A percentile compares a stretch with the other conserved stretches of the same genome.
These are phyloP conservation scores for Mustelus asterias DNA, from an alignment of 2,113 vertebrate genomes.

Conservation along the genomic window DNA sequence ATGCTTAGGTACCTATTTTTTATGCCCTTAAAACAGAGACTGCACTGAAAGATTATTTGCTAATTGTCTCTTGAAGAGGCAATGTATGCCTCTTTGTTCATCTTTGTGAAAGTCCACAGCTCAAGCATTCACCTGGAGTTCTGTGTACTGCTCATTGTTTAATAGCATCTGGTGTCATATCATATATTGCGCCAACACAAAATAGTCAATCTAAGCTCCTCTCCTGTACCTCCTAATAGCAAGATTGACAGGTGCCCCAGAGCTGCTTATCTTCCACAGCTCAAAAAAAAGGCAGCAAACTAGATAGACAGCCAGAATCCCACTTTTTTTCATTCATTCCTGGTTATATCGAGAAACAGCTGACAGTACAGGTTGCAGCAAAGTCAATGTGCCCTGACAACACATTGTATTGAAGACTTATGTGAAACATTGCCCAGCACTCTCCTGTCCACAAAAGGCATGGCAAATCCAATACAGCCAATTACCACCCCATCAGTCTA, in stretches of 20 bases:
- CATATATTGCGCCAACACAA: neutral
- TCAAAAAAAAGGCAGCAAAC: neutral
- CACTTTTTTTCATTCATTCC: neutral
- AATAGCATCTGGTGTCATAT: no score
- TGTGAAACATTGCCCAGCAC: no score
- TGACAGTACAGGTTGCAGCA: no score
- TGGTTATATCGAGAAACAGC: no score
- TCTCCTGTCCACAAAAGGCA: no score
- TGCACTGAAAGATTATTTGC: neutral
- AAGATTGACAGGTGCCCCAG: neutral
- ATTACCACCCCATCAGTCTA: neutral
- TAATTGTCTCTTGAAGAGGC: neutral
- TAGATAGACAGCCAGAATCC: neutral
- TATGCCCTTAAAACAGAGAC: neutral
- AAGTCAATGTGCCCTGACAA: no score
- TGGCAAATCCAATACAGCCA: neutral
- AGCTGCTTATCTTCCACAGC: neutral
- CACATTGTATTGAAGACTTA: no score
- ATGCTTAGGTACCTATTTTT: neutral
- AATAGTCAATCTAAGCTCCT: neutral
- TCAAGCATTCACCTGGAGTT: neutral
- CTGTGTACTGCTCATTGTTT: no score
- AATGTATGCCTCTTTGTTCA: no score
- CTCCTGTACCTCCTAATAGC: neutral
- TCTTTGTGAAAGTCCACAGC: neutral